Conservation (phyloP, 2,113 vertebrate species). For the Sinosuthora webbiana region DNA sequence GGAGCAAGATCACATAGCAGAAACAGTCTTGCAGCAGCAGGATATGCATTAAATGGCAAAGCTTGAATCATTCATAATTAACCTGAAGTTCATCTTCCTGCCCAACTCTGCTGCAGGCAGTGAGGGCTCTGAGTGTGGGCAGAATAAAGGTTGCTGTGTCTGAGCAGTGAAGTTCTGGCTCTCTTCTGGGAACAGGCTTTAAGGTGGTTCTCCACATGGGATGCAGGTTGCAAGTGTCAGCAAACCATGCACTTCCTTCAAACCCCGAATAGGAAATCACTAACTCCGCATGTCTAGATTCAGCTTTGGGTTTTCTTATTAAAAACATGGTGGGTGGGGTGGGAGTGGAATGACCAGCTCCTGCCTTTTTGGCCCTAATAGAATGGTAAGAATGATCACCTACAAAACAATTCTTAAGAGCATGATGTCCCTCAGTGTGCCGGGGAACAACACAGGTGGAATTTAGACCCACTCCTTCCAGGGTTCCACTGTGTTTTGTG, state of each 20-base stretch:
- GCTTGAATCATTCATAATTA: background rate
- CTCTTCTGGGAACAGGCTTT: background rate
- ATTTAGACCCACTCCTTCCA: background rate
- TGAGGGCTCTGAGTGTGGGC: background rate
- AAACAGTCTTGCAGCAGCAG: background rate
- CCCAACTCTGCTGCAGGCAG: background rate
- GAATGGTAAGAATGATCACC: background rate
- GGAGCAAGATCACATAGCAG: background rate
- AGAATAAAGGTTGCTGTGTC: background rate
- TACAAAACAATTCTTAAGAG: background rate
- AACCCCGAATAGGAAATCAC: background rate
- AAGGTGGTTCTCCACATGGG: background rate
- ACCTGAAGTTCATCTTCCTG: background rate
- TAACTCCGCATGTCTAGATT: background rate
- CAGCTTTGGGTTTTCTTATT: background rate
- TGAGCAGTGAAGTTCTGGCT: background rate
- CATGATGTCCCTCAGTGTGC: background rate
- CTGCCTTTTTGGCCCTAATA: background rate
- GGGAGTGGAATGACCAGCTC: background rate
- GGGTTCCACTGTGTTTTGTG: background rate
- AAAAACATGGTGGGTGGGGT: rapidly evolving
- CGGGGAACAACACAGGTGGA: background rate
- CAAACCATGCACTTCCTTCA: background rate
- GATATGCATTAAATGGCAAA: background rate
- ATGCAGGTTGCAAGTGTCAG: background rate